These are phyloP conservation scores for Brenthis daphne DNA, from an alignment of 2,888 invertebrate genomes.

Conservation along the genomic window DNA sequence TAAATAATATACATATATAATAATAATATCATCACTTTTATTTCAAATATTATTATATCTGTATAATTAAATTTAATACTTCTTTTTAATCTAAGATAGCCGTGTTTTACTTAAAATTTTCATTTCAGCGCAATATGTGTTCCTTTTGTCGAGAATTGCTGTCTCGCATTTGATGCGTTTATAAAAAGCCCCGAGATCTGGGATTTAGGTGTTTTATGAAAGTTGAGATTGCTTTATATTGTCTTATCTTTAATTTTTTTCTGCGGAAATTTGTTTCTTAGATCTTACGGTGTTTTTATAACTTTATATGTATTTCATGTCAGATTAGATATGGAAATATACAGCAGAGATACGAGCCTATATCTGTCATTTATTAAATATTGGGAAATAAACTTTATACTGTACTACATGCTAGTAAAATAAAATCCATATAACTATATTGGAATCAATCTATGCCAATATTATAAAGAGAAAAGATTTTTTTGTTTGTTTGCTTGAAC, in stretches of 20 bases:
- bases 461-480: too few species aligned
- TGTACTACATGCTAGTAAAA: too few species aligned
- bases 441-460: too few species aligned
- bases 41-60: too few species aligned
- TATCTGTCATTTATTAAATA: too few species aligned
- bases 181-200: slow-evolving; percentile 10
- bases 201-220: slow-evolving; percentile 16
- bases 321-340: background rate
- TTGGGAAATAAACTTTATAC: too few species aligned
- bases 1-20: too few species aligned
- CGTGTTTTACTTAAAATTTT: slow-evolving; percentile 14
- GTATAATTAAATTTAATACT: background rate
- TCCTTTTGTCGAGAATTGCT: slow-evolving; percentile 13
- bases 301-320: background rate
- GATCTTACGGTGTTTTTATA: background rate
- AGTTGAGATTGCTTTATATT: slow-evolving; percentile 22
- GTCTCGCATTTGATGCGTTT: slow-evolving; percentile 18
- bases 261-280: background rate
- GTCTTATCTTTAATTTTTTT: slow-evolving; percentile 6
- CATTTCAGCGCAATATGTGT: slow-evolving; percentile 15
- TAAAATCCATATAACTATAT: too few species aligned
- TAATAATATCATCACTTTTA: too few species aligned
- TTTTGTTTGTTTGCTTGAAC: too few species aligned
- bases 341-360: too few species aligned
- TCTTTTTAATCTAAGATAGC: background rate